Evolutionary conservation across 2,888 invertebrate species (phyloP), one percentile per base, ranked within the genome.

Genomic region (Oscheius sp.): DNA sequence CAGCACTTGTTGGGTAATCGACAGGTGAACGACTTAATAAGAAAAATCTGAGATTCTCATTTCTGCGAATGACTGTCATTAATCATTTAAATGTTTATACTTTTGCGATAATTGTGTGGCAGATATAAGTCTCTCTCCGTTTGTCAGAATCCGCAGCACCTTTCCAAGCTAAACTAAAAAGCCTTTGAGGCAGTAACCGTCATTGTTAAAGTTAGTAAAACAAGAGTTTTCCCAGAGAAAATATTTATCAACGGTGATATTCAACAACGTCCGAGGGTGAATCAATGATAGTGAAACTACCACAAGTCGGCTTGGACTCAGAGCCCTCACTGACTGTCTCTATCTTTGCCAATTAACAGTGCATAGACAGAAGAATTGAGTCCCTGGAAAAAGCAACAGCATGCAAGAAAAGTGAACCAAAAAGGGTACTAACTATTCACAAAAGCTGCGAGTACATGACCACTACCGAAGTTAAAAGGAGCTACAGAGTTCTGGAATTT

Each of bases 211-310:
- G 21, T 21, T 21, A 21, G 21, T 21, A 21, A 21, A 21, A 21
- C 21, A 21, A 21, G 0, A 21, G 21, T 21, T 21, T 21, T 63
- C 63, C 63, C 63, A 63, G 63, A 47, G 32, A 66, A 68, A 29
- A 68, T 55, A 68, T 68, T 68, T 68, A 68, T 68, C 55, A 68
- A 68, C 53, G 33, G 63, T 51, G 53, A 68, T 35, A n/a, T 68
- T 68, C 68, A 68, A 68, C 68, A 68, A 68, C 68, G 37, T 68
- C 68, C 68, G 53, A 55, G 68, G 68, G 33, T 53, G 21, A 63
- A 53, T 55, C 68, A 68, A 55, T 35, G 42, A 55, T 21, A 63
- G 63, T 11, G 33, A 29, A 48, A 50, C 63, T 63, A 63, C 29
- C 63, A 48, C 63, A 47, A 48, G 47, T 33, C 47, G n/a, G 42